Evolutionary conservation across 2,888 invertebrate genomes (phyloP), one percentile per base, ranked within the genome.

Genomic region (Harpagoxenus sublaevis): DNA sequence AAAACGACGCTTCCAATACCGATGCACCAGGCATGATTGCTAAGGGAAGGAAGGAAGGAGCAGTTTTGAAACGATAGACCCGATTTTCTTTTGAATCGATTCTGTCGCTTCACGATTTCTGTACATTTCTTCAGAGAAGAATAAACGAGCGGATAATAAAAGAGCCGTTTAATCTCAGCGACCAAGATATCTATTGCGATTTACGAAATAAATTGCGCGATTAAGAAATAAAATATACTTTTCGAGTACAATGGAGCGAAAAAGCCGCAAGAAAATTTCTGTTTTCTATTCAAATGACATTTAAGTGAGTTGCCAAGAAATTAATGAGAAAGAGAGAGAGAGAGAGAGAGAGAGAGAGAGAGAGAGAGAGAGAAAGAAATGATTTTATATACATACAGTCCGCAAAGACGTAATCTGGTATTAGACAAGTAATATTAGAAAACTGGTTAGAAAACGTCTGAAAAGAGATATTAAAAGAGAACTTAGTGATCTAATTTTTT

Each of bases 141-240:
- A 57, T 79, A 79, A 81, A 73, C 45, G 60, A 57, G 31, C 57
- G 48, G 2, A 35, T 73, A 81, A 73, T 39, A 35, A 28, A 28
- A 71, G 18, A 79, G 18, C 28, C 73, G 12, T 60, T 73, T 60
- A 79, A 79, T 71, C 48, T 57, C 39, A 4, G 10, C 4, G n/a
- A n/a, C 48, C 18, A 28, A 78, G 53, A 78, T 53, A 77, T 78
- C 28, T n/a, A 12, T 68, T 53, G 28, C 53, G 53, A 78, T 55
- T 68, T 68, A 71, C 57, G 23, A 23, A 23, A 23, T 23, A 23
- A 23, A 0, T 23, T 23, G 23, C 23, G 23, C 23, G 23, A 23
- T 23, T 23, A 23, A 23, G 3, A n/a, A 60, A 18, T 39, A 10
- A 71, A 71, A 79, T 57, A 6, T 55, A 68, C 31, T 70, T 70